Percentiles rank a stretch among this genome's conserved stretches.
Conservation (phyloP, 2,888 invertebrate genomes). For the Patella caerulea region DNA sequence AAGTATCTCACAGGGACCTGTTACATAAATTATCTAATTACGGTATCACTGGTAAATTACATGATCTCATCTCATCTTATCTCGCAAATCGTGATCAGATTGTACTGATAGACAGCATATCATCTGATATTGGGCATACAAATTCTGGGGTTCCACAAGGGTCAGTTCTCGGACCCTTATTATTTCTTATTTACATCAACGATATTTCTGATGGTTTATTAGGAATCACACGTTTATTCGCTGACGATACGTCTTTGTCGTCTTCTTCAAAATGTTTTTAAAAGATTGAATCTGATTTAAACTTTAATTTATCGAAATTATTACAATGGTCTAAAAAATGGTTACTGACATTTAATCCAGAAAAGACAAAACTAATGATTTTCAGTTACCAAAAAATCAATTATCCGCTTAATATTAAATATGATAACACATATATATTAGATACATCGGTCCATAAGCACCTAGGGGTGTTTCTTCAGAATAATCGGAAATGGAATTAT, state of each 20-base stretch:
- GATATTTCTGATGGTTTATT: neutral
- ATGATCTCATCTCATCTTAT: neutral
- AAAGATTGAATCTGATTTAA: neutral
- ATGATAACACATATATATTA: too few relatives aligned
- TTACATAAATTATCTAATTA: constrained; percentile 17
- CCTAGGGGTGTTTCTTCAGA: too few relatives aligned
- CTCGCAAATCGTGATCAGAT: neutral
- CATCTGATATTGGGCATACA: neutral
- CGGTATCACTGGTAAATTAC: constrained; percentile 12
- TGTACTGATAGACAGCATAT: neutral
- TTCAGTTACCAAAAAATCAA: neutral
- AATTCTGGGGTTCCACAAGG: neutral
- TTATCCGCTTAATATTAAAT: too few relatives aligned
- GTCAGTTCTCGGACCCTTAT: neutral
- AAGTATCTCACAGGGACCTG: constrained; percentile 1
- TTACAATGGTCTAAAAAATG: neutral
- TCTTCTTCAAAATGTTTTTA: neutral
- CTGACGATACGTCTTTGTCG: neutral
- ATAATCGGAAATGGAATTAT: too few relatives aligned
- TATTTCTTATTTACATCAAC: neutral
- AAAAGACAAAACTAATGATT: neutral
- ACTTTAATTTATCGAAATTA: neutral
- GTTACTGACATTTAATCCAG: neutral
- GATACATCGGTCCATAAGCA: too few relatives aligned
- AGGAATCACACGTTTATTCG: neutral